A percentile compares a stretch with the other conserved stretches of the same genome.
phyloP scores from a whole-genome alignment of 2,888 invertebrate species.

The Blastobasis adustella region DNA sequence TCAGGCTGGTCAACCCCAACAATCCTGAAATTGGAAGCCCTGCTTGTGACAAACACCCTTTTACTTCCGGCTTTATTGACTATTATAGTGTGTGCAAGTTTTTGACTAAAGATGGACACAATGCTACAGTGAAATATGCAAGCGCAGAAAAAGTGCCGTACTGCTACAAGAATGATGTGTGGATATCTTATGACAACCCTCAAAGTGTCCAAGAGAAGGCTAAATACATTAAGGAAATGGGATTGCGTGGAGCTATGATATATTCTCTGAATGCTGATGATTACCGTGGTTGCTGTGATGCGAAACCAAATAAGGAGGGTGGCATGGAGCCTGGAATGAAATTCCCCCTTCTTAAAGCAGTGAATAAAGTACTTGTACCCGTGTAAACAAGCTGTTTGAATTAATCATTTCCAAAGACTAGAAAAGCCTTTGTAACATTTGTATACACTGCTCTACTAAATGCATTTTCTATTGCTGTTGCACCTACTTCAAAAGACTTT shows the following conservation, averaged over 20 bases:
- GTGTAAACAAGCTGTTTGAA: too few species aligned
- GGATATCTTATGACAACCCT: slow-evolving; percentile 89
- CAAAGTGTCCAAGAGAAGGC: slow-evolving; percentile 83
- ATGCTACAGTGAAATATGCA: slow-evolving; percentile 75
- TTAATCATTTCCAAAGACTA: too few species aligned
- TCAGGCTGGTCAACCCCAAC: slow-evolving; percentile 78
- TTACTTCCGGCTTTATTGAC: slow-evolving; percentile 84
- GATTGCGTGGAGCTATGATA: slow-evolving; percentile 88
- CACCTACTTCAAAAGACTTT: too few species aligned
- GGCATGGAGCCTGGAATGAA: not conserved
- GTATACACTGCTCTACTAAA: too few species aligned
- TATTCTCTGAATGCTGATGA: slow-evolving; percentile 90
- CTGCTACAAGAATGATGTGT: slow-evolving; percentile 79
- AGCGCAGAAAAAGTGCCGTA: slow-evolving; percentile 84
- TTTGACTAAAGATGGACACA: slow-evolving; percentile 58
- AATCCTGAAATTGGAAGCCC: slow-evolving; percentile 83
- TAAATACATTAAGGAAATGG: slow-evolving; percentile 75
- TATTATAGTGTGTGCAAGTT: slow-evolving; percentile 83
- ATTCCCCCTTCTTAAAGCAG: slow-evolving; percentile 35
- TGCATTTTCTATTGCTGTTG: too few species aligned
- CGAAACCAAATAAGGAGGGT: slow-evolving; percentile 13
- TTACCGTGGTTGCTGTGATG: slow-evolving; percentile 73
- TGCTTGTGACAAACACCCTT: slow-evolving; percentile 78
- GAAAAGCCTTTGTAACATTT: too few species aligned
- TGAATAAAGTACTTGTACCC: slow-evolving; percentile 29